Evolutionary conservation across 2,888 invertebrate genomes (phyloP), one percentile per base, ranked within the genome.

Genomic region (Sinohyriopsis cumingii): DNA sequence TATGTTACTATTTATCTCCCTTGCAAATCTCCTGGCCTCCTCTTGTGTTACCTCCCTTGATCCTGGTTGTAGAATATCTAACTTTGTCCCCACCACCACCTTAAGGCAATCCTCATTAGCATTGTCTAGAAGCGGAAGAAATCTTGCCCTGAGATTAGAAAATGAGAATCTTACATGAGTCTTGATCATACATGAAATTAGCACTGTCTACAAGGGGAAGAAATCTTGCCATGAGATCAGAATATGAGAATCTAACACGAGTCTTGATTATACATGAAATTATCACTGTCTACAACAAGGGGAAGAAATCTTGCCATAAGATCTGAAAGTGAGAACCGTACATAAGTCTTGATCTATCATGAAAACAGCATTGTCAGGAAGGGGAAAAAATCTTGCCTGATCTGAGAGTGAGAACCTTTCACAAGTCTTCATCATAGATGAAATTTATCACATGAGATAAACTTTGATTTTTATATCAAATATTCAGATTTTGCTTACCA

Each of bases 71-170:
- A 87, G 25, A 7, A 86, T 55, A 66, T 89, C 89, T 24, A 77
- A 56, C 68, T 89, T 89, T 33, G 86, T 88, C 60, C 87, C 89
- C 0, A 89, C 86, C 3, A 89, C 85, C 20, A 89, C 85, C 45
- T 81, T 82, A 1, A 88, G 75, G 68, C 89, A 88, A 68, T 86
- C 81, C 24, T 86, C 86, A 55, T 86, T 82, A 5, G 89, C 87
- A 56, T 84, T 72, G 7, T 81, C 81, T 5, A 89, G 77, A 18
- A 89, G 77, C 4, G 86, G 85, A 15, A 84, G 77, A 78, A 89
- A 89, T 45, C 88, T 76, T 7, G 84, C 84, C 83, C 89, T 89
- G 78, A n/a, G 77, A 76, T 55, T 54, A 69, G 72, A 55, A 72
- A 68, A n/a, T 24, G 45, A 2, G 55, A 25, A 33, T 19, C 59